Evolutionary conservation across 2,888 invertebrate species (phyloP).

Genomic region (Dromius quadrimaculatus): DNA sequence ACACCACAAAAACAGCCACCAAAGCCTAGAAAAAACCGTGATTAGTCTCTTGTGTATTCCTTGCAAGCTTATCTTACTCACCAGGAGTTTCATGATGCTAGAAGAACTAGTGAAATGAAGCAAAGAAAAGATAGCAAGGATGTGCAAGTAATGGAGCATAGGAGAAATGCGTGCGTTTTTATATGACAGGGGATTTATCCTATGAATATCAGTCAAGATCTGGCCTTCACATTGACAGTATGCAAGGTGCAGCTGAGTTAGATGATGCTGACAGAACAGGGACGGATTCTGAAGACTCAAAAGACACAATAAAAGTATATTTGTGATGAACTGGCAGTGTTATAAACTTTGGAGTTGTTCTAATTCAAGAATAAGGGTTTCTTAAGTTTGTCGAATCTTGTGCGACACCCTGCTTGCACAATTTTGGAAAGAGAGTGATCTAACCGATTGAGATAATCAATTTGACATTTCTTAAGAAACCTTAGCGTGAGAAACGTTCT

Average conservation of each 20-base stretch:
- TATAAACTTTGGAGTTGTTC: too few relatives aligned
- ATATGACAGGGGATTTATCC: slow-evolving; percentile 1
- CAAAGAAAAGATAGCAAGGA: background rate
- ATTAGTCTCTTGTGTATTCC: slow-evolving; percentile 24
- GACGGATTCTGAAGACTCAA: background rate
- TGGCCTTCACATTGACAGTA: background rate
- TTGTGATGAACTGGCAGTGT: too few relatives aligned
- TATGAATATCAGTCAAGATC: slow-evolving; percentile 11
- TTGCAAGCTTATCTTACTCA: background rate
- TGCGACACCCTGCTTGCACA: too few relatives aligned
- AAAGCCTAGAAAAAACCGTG: slow-evolving; percentile 31
- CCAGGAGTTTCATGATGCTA: slow-evolving; percentile 14
- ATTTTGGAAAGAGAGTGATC: too few relatives aligned
- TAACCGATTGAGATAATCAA: too few relatives aligned
- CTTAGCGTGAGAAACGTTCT: too few relatives aligned
- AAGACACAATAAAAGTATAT: too few relatives aligned
- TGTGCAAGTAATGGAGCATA: slow-evolving; percentile 19
- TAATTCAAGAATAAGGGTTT: too few relatives aligned
- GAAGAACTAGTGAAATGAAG: background rate
- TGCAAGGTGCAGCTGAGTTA: background rate
- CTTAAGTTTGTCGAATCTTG: too few relatives aligned
- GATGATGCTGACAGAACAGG: background rate
- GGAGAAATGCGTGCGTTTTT: slow-evolving; percentile 22
- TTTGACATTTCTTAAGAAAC: too few relatives aligned
- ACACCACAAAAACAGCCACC: slow-evolving; percentile 22